phyloP scores from a whole-genome alignment of 2,797 vertebrate species.

The Cirrhinus molitorella region DNA sequence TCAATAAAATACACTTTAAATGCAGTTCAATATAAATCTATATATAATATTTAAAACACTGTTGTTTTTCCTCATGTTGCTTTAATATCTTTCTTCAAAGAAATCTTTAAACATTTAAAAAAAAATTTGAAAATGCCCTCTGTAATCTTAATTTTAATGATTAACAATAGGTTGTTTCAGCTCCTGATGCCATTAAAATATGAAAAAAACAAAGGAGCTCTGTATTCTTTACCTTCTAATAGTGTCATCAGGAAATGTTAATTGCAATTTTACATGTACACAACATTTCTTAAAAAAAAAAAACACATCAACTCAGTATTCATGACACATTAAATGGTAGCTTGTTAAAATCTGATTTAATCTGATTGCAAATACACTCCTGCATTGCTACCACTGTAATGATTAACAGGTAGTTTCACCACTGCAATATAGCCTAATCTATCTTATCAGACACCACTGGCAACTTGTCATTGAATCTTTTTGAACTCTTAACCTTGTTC shows the following conservation, averaged over 20 bases:
- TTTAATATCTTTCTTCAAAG: neutral
- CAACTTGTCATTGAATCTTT: neutral
- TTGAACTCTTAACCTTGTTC: neutral
- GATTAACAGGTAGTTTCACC: neutral
- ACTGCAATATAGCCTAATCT: neutral
- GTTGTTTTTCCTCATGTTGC: neutral
- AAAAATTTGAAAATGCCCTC: neutral
- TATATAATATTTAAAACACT: no score
- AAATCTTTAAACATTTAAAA: neutral
- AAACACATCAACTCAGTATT: no score
- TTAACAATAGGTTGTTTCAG: neutral
- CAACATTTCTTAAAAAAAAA: no score
- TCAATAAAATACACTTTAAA: neutral
- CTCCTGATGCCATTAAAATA: neutral
- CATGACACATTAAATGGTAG: no score
- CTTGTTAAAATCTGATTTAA: no score
- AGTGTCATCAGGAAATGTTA: neutral
- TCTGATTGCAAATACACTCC: neutral
- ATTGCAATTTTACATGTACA: neutral
- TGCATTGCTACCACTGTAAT: neutral
- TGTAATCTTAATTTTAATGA: neutral
- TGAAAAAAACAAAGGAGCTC: neutral
- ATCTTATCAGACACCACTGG: conserved; percentile 2
- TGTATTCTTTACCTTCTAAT: neutral
- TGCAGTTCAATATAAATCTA: no score